A percentile compares a stretch with the other conserved stretches of the same genome.
phyloP scores from a whole-genome alignment of 1,140 invertebrate species.

The Marisa cornuarietis region DNA sequence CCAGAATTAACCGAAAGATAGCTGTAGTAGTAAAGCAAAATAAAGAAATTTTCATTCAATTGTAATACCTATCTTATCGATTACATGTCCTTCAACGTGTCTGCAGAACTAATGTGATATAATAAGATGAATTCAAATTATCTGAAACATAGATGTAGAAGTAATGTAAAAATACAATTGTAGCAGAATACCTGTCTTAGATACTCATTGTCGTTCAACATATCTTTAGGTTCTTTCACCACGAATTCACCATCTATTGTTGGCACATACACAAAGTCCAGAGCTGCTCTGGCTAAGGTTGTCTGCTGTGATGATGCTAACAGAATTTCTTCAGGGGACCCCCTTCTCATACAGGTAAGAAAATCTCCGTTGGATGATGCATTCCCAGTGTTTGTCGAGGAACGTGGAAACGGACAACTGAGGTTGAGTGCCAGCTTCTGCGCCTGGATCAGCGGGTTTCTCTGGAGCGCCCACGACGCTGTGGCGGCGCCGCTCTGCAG shows the following conservation, averaged over 20 bases:
- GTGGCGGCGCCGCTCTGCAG: conserved; percentile 36
- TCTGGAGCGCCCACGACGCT: conserved; percentile 62
- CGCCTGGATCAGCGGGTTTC: conserved; percentile 62
- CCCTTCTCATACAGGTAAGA: not conserved
- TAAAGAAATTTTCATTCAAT: too few relatives aligned
- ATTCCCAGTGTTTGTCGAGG: not conserved
- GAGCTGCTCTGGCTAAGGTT: not conserved
- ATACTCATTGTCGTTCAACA: not conserved
- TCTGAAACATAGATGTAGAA: too few relatives aligned
- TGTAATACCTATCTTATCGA: too few relatives aligned
- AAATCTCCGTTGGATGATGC: not conserved
- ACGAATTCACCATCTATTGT: not conserved
- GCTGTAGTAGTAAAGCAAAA: too few relatives aligned
- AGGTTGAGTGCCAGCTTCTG: conserved; percentile 79
- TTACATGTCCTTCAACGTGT: too few relatives aligned
- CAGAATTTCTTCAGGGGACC: not conserved
- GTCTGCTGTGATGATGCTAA: not conserved
- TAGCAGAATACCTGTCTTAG: not conserved
- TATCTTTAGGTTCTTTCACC: not conserved
- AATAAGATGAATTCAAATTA: too few relatives aligned
- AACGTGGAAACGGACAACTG: not conserved
- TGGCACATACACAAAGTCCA: not conserved
- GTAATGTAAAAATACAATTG: too few relatives aligned
- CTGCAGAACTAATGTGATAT: too few relatives aligned
- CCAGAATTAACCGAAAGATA: too few relatives aligned